Percentiles rank a stretch among this genome's conserved stretches.
Evolutionary conservation across 2,888 invertebrate genomes (phyloP).

Genomic region (Geophilus truncorum): DNA sequence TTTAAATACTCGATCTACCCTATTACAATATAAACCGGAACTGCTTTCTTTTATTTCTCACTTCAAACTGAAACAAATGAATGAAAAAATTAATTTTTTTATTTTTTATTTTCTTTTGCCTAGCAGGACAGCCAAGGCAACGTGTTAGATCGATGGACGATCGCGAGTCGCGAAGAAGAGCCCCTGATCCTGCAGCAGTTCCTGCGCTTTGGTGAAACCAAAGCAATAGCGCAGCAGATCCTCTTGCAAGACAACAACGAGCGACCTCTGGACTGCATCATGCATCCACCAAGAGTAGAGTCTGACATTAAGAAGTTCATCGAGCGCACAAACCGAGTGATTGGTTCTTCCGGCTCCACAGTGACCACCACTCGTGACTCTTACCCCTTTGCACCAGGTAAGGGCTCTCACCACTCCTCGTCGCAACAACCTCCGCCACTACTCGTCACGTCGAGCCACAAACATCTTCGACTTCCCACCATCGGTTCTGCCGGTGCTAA

Average conservation of each 20-base stretch:
- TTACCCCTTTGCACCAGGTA: conserved; percentile 44
- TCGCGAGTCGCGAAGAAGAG: conserved; percentile 82
- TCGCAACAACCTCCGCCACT: conserved; percentile 37
- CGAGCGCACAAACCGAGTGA: conserved; percentile 50
- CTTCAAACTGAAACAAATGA: too few species aligned
- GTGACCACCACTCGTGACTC: conserved; percentile 40
- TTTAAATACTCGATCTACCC: too few species aligned
- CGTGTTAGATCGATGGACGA: conserved; percentile 81
- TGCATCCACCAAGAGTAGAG: conserved; percentile 45
- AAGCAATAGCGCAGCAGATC: conserved; percentile 68
- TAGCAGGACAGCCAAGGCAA: conserved; percentile 71
- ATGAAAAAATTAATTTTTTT: too few species aligned
- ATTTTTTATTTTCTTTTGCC: conserved; percentile 49
- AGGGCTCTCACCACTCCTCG: conserved; percentile 50
- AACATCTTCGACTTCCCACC: conserved; percentile 46
- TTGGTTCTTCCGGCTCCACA: conserved; percentile 36
- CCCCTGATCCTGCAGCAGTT: conserved; percentile 87
- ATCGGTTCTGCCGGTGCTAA: too few species aligned
- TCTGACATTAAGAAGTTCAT: conserved; percentile 57
- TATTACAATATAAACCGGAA: too few species aligned
- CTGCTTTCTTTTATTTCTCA: too few species aligned
- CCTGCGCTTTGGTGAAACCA: conserved; percentile 81
- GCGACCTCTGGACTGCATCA: conserved; percentile 40
- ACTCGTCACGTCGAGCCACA: conserved; percentile 48
- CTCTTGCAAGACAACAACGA: conserved; percentile 48